Evolutionary conservation across 2,113 vertebrate genomes (phyloP).

Genomic region (Thalassarche chlororhynchos): DNA sequence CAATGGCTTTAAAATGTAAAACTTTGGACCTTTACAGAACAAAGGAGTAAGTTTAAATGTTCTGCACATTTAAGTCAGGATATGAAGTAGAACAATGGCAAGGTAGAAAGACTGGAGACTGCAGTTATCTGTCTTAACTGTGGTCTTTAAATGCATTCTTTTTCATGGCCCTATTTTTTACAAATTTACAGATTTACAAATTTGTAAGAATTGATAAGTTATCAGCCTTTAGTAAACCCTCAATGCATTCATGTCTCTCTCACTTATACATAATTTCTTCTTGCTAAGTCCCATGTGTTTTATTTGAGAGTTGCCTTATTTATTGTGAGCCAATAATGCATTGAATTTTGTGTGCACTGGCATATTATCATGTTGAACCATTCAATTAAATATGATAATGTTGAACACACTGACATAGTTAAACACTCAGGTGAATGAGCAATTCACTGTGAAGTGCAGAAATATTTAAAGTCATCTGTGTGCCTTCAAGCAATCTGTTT

Average conservation of each 20-base stretch:
- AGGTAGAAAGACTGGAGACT: neutral
- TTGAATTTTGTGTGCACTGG: conserved; percentile 69
- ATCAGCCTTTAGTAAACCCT: conserved; percentile 46
- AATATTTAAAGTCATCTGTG: conserved; percentile 77
- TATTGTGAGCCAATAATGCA: conserved; percentile 71
- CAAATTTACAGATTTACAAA: neutral
- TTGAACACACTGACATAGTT: conserved; percentile 77
- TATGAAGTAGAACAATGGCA: neutral
- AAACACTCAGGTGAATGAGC: conserved; percentile 84
- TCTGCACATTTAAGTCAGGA: neutral
- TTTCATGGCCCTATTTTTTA: neutral
- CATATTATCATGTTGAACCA: conserved; percentile 83
- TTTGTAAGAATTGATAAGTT: conserved; percentile 39
- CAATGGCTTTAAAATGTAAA: neutral
- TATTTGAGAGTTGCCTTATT: conserved; percentile 72
- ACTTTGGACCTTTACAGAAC: neutral
- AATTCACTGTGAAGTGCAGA: conserved; percentile 81
- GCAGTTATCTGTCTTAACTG: neutral
- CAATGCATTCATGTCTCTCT: neutral
- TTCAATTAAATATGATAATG: conserved; percentile 86
- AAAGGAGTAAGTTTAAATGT: neutral
- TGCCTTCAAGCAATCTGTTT: conserved; percentile 73
- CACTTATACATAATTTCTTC: conserved; percentile 39
- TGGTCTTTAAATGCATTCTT: neutral
- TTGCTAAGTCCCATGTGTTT: conserved; percentile 39